Base-by-base conservation (phyloP, 2,113 vertebrate genomes). In the Dicentrarchus labrax region DNA sequence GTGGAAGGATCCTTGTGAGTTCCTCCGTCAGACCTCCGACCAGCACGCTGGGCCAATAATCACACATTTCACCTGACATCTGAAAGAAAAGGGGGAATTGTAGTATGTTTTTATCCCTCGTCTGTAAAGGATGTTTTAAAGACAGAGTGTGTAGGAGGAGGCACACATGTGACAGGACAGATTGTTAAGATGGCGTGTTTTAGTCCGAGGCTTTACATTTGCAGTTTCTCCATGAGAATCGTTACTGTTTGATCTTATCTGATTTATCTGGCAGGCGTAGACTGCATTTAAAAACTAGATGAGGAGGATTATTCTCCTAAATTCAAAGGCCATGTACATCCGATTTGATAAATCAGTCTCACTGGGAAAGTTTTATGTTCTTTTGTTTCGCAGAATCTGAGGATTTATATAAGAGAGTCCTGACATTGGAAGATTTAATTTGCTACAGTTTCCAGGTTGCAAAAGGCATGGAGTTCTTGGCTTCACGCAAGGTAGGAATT, bases 381-480 rank as follows among this genome's bases (percentile, higher is more conserved):
- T 83, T 73, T 84, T 87, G 45, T 83, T 90, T 91, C 84, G 73
- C 95, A 98, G 97, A 98, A 77, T 89, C 95, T 47, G 97, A 98
- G 85, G 97, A 98, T 88, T 94, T 98, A 82, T 97, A 98, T 82
- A 99, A 99, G 92, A 90, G 94, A 81, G 93, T 97, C 62, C 90
- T 99, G 91, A 98, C 96, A 5, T 78, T 98, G 95, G 97, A 98
- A 85, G 97, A 98, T 86, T 93, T 98, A 86, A 98, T 99, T 77
- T 98, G 96, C 94, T 99, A 98, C 88, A 97, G 97, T 91, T 99
- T 98, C 93, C 98, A 99, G 94, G 97, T 98, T 65, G 96, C 97
- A 72, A 98, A 98, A 93, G 98, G 97, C 91, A 99, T 98, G 98
- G 97, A 98, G 88, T 98, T 99, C 86, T 94, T 99, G 51, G 96